A percentile compares a stretch with the other conserved stretches of the same genome.
phyloP scores from a whole-genome alignment of 1,140 invertebrate genomes.

The Halesus radiatus region DNA sequence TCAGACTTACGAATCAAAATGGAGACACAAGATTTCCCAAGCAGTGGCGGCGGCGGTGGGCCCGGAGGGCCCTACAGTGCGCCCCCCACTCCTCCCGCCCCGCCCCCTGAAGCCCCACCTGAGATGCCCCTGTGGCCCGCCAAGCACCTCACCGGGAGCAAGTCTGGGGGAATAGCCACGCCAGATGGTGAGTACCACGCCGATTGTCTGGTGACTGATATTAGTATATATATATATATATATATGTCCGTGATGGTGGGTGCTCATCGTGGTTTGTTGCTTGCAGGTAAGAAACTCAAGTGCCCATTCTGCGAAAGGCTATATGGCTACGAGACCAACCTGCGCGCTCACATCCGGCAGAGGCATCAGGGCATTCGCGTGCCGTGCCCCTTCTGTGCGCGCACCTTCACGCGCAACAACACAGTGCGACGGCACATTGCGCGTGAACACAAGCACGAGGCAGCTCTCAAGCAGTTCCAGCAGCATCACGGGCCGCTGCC shows the following conservation, averaged over 20 bases:
- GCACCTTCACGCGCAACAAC: conserved; percentile 94
- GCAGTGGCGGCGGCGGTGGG: conserved; percentile 67
- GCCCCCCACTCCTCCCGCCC: conserved; percentile 62
- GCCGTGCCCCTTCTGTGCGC: conserved; percentile 87
- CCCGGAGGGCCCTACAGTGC: conserved; percentile 60
- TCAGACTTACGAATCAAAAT: conserved; percentile 73
- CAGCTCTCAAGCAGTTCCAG: conserved; percentile 78
- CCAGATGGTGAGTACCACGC: conserved; percentile 62
- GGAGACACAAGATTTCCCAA: conserved; percentile 70
- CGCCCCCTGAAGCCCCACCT: conserved; percentile 58
- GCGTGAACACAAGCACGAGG: conserved; percentile 85
- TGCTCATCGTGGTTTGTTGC: not conserved
- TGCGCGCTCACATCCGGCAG: conserved; percentile 90
- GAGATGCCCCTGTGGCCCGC: conserved; percentile 66
- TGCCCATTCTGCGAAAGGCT: conserved; percentile 92
- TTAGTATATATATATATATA: no score
- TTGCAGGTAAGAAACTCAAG: conserved; percentile 88
- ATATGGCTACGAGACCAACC: conserved; percentile 94
- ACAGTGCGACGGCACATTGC: conserved; percentile 90
- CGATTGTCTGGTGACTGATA: no score
- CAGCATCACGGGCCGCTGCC: conserved; percentile 70
- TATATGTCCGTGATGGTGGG: not conserved
- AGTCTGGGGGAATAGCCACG: conserved; percentile 70
- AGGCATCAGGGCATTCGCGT: conserved; percentile 91
- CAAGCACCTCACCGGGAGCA: conserved; percentile 67